Percentiles rank a stretch among this genome's conserved stretches.
Evolutionary conservation across 2,797 vertebrate species (phyloP).

Genomic region (Pipistrellus nathusii): DNA sequence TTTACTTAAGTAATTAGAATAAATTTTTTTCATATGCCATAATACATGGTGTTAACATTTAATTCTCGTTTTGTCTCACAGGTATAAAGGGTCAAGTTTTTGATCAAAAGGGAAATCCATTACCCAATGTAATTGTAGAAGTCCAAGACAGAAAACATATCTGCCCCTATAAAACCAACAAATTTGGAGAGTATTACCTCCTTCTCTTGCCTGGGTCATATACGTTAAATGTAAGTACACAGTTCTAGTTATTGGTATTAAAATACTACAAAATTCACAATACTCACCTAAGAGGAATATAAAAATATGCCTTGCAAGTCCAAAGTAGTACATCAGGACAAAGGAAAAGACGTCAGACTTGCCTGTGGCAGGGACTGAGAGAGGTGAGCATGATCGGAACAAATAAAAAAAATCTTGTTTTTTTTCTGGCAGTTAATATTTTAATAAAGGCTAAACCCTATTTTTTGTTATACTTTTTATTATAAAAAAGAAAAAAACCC

Average conservation of each 20-base stretch:
- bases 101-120: constrained; percentile 87
- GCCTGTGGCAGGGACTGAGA: not conserved
- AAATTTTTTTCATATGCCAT: not conserved
- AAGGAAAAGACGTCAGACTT: not conserved
- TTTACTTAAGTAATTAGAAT: constrained; percentile 29
- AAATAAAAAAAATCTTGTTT: not conserved
- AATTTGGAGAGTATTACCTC: constrained; percentile 94
- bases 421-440: not conserved
- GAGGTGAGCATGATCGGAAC: not conserved
- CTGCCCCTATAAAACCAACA: constrained; percentile 92
- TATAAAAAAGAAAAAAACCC: not conserved
- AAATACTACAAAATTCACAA: constrained; percentile 19
- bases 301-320: not conserved
- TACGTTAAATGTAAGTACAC: constrained; percentile 91
- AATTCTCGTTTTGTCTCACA: constrained; percentile 79
- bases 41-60: not conserved
- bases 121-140: constrained; percentile 92
- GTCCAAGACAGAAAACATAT: constrained; percentile 91
- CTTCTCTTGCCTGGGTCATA: constrained; percentile 95
- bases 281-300: not conserved
- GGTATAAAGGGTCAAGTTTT: constrained; percentile 96
- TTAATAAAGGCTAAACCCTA: constrained; percentile 3
- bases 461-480: constrained; percentile 17
- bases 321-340: not conserved
- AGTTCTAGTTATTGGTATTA: not conserved